phyloP scores from a whole-genome alignment of 2,888 invertebrate species.

The Trissolcus brochymenae region DNA sequence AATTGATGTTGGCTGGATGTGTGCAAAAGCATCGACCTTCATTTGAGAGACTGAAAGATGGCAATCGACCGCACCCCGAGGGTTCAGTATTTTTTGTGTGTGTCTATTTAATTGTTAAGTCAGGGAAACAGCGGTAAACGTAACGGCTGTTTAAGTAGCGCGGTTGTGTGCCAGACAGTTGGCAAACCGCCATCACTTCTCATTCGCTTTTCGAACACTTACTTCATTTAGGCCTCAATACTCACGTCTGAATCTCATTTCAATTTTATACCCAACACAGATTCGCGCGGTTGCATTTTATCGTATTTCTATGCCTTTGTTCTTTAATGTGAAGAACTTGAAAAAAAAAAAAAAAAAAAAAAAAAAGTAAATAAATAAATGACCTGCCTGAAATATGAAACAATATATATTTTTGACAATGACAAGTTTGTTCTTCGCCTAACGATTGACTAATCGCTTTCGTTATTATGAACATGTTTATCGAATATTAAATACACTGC shows the following conservation, averaged over 20 bases:
- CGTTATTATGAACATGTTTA: constrained; percentile 25
- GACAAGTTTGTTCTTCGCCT: too few species aligned
- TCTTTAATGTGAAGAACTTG: too few species aligned
- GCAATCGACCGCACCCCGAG: background rate
- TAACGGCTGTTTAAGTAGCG: constrained; percentile 19
- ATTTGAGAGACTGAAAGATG: constrained; percentile 7
- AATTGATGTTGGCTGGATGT: constrained; percentile 15
- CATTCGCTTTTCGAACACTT: constrained; percentile 26
- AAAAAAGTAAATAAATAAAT: too few species aligned
- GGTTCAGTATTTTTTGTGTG: constrained; percentile 17
- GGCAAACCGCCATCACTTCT: constrained; percentile 30
- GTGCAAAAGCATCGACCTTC: constrained; percentile 21
- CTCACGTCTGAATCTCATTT: too few species aligned
- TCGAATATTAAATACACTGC: constrained; percentile 29
- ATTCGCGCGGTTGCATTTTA: too few species aligned
- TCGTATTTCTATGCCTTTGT: too few species aligned
- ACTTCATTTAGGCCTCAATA: constrained; percentile 27
- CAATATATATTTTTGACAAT: too few species aligned
- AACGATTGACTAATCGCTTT: background rate
- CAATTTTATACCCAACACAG: too few species aligned
- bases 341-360: too few species aligned
- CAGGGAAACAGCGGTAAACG: constrained; percentile 20
- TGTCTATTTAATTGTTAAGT: constrained; percentile 35
- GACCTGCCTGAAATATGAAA: too few species aligned
- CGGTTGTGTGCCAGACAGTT: constrained; percentile 27